These are phyloP conservation scores for Petrolisthes cinctipes DNA, from an alignment of 2,888 invertebrate genomes.

Conservation along the genomic window DNA sequence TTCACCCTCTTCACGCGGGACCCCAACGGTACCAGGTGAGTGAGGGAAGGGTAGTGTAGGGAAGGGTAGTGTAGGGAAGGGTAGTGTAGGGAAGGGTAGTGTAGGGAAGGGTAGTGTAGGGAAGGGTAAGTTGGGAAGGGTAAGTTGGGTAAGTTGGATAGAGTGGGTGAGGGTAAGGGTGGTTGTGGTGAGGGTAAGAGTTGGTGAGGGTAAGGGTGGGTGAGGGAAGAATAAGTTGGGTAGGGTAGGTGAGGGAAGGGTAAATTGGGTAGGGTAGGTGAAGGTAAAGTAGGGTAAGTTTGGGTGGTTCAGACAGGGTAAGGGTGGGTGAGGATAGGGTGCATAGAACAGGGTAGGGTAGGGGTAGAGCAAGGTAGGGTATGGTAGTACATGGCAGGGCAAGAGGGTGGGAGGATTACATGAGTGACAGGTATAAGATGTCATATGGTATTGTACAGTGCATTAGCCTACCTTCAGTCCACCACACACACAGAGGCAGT, in stretches of 20 bases:
- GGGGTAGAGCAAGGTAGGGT: background rate
- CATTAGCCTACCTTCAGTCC: too few relatives aligned
- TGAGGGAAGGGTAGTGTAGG: background rate
- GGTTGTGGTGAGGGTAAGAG: too few relatives aligned
- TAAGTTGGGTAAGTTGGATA: background rate
- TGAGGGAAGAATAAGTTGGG: background rate
- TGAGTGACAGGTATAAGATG: too few relatives aligned
- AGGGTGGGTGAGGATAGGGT: background rate
- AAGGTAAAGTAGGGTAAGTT: background rate
- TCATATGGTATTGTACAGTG: too few relatives aligned
- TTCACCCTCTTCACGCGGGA: constrained; percentile 29
- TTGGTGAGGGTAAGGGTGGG: background rate
- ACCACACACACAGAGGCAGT: too few relatives aligned
- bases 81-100: background rate
- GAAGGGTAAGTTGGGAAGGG: background rate
- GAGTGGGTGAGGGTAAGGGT: too few relatives aligned
- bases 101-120: background rate
- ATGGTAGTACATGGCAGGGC: too few relatives aligned
- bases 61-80: background rate
- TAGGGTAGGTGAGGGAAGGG: background rate
- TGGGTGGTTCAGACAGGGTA: background rate
- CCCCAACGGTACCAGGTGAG: constrained; percentile 34
- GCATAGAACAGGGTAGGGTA: background rate
- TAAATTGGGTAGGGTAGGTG: background rate
- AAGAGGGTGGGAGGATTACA: too few relatives aligned